Percentiles rank a stretch among this genome's conserved stretches.
Evolutionary conservation across 2,888 invertebrate genomes (phyloP).

Genomic region (Lasioglossum villosulum): DNA sequence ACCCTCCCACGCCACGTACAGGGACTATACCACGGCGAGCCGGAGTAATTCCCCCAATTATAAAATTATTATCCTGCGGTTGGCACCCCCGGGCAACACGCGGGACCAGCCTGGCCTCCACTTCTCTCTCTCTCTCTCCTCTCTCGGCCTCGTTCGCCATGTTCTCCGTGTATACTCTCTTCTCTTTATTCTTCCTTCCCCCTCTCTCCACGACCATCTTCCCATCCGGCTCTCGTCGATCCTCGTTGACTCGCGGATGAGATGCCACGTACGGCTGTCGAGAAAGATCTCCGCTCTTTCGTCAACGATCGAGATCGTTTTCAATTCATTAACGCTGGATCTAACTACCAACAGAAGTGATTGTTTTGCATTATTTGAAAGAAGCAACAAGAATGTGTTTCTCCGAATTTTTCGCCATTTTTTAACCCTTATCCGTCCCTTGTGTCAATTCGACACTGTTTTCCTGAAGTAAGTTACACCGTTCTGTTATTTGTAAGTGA

Average conservation of each 20-base stretch:
- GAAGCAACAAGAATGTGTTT: too few relatives aligned
- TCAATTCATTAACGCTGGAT: slow-evolving; percentile 46
- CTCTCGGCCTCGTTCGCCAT: slow-evolving; percentile 67
- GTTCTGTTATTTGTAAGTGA: too few relatives aligned
- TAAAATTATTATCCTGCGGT: slow-evolving; percentile 84
- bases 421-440: too few relatives aligned
- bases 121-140: slow-evolving; percentile 34
- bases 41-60: slow-evolving; percentile 84
- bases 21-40: slow-evolving; percentile 81
- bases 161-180: slow-evolving; percentile 62
- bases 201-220: slow-evolving; percentile 9
- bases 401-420: too few relatives aligned
- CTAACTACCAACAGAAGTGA: neutral
- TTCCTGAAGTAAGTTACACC: too few relatives aligned
- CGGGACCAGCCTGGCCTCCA: slow-evolving; percentile 75
- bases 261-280: slow-evolving; percentile 54
- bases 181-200: slow-evolving; percentile 52
- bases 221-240: slow-evolving; percentile 69
- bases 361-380: too few relatives aligned
- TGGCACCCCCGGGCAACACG: slow-evolving; percentile 83
- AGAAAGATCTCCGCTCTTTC: slow-evolving; percentile 44
- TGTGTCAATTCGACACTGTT: too few relatives aligned
- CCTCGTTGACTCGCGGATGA: slow-evolving; percentile 69
- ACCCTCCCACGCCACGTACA: slow-evolving; percentile 82
- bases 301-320: slow-evolving; percentile 47